phyloP scores from a whole-genome alignment of 2,888 invertebrate genomes.

The Trichopoda pennipes region DNA sequence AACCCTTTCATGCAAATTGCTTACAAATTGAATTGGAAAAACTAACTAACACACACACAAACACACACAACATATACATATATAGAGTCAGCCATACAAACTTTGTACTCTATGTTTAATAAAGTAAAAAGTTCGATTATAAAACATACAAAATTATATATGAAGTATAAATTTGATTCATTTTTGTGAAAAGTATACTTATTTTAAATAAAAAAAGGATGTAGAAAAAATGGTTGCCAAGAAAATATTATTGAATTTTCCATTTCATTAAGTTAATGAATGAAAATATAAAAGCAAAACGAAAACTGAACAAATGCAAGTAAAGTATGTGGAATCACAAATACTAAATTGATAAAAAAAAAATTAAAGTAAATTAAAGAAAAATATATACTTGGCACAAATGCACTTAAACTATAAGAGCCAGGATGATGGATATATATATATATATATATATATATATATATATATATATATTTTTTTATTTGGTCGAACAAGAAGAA shows the following conservation, averaged over 20 bases:
- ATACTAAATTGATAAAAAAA: background rate
- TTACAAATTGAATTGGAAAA: constrained; percentile 19
- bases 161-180: constrained; percentile 9
- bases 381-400: constrained; percentile 2
- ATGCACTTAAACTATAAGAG: constrained; percentile 2
- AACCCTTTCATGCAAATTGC: constrained; percentile 55
- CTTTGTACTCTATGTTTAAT: constrained; percentile 15
- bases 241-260: constrained; percentile 70
- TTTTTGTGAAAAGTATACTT: constrained; percentile 36
- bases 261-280: constrained; percentile 69
- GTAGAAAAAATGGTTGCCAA: constrained; percentile 23
- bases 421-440: too few species aligned
- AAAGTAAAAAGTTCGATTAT: constrained; percentile 35
- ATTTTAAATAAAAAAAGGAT: constrained; percentile 30
- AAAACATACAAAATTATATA: background rate
- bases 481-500: background rate
- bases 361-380: background rate
- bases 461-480: too few species aligned
- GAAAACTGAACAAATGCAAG: constrained; percentile 25
- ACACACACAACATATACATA: background rate
- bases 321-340: constrained; percentile 13
- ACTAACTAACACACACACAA: background rate
- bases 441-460: too few species aligned
- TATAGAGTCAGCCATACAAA: constrained; percentile 2
- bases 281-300: constrained; percentile 19